Percentiles rank a stretch among this genome's conserved stretches.
Evolutionary conservation across 2,888 invertebrate genomes (phyloP).

Genomic region (Hyposoter didymator): DNA sequence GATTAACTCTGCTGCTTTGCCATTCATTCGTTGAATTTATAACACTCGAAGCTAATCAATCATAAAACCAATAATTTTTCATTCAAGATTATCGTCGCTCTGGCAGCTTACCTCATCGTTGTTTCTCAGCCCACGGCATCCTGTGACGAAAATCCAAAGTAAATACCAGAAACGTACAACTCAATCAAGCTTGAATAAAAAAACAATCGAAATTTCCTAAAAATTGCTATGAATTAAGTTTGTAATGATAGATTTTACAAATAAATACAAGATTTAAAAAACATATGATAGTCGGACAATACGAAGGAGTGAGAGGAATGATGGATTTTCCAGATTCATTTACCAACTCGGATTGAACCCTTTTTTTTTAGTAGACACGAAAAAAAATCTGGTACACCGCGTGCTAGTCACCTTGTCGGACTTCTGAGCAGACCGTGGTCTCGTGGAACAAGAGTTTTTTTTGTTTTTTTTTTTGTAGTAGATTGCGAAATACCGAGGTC

Average conservation of each 20-base stretch:
- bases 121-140: slow-evolving; percentile 57
- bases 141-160: slow-evolving; percentile 23
- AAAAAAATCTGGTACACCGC: slow-evolving; percentile 36
- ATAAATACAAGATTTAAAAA: not conserved
- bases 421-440: slow-evolving; percentile 33
- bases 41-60: slow-evolving; percentile 39
- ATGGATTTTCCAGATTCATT: no score
- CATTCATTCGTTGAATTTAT: slow-evolving; percentile 37
- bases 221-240: not conserved
- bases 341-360: not conserved
- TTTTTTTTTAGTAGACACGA: not conserved
- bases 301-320: not conserved
- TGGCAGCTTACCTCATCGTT: slow-evolving; percentile 66
- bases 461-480: not conserved
- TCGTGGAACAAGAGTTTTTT: not conserved
- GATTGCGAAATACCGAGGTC: not conserved
- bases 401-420: slow-evolving; percentile 37
- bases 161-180: slow-evolving; percentile 9
- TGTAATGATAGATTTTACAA: not conserved
- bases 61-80: slow-evolving; percentile 29
- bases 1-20: slow-evolving; percentile 14
- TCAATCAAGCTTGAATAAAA: not conserved
- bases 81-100: slow-evolving; percentile 66
- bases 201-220: slow-evolving; percentile 13
- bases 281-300: not conserved